A percentile compares a stretch with the other conserved stretches of the same genome.
Evolutionary conservation across 2,888 invertebrate species (phyloP).

Genomic region (Luperina testacea): DNA sequence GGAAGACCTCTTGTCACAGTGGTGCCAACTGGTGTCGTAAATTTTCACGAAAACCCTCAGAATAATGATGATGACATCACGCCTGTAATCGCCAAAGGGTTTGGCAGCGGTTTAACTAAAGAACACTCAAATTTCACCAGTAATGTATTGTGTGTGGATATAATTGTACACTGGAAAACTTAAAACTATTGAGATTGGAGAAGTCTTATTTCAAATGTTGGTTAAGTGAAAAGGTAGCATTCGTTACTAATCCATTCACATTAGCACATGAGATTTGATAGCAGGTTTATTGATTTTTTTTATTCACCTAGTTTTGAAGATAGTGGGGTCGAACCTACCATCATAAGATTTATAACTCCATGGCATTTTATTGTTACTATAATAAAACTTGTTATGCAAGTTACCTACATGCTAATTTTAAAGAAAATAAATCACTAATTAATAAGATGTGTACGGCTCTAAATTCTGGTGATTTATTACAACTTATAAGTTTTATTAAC

Average conservation of each 20-base stretch:
- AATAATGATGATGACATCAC: too few species aligned
- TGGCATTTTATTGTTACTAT: conserved; percentile 24
- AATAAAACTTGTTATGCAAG: conserved; percentile 40
- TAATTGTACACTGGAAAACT: background rate
- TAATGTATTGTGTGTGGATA: too few species aligned
- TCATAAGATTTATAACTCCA: conserved; percentile 30
- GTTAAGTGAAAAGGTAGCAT: background rate
- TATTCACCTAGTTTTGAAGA: background rate
- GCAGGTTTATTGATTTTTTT: too few species aligned
- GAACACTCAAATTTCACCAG: too few species aligned
- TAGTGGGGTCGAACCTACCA: background rate
- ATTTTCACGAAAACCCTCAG: too few species aligned
- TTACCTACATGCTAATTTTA: conserved; percentile 19
- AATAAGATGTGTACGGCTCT: conserved; percentile 50
- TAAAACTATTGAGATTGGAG: background rate
- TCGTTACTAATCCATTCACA: background rate
- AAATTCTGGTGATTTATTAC: conserved; percentile 59
- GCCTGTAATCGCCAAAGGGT: too few species aligned
- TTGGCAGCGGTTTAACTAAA: too few species aligned
- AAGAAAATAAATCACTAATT: conserved; percentile 57
- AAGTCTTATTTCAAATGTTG: background rate
- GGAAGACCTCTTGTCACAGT: too few species aligned
- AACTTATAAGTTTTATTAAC: conserved; percentile 48
- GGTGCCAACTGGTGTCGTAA: too few species aligned
- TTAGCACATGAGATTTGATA: background rate